A percentile compares a stretch with the other conserved stretches of the same genome.
Evolutionary conservation across 2,888 invertebrate species (phyloP).

Genomic region (Herminia tarsipennalis): DNA sequence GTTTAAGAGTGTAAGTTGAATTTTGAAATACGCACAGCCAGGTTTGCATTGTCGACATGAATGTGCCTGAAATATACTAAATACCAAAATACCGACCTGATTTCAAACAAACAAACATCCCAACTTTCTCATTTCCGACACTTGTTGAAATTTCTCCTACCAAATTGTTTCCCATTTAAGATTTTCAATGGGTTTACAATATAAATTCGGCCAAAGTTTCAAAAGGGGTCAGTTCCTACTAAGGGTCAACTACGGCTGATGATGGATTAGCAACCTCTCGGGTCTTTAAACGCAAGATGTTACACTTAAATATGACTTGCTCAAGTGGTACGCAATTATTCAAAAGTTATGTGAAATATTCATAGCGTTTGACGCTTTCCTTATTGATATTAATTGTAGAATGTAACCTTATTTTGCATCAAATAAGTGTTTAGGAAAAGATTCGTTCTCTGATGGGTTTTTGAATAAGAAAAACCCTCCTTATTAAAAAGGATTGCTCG

Average conservation of each 20-base stretch:
- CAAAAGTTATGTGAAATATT: constrained; percentile 9
- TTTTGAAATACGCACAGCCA: too few relatives aligned
- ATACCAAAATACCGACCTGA: not conserved
- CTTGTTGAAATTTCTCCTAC: not conserved
- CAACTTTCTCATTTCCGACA: constrained; percentile 3
- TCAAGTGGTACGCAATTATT: constrained; percentile 14
- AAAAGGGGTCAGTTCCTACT: constrained; percentile 8
- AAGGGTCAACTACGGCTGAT: constrained; percentile 14
- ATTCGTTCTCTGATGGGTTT: too few relatives aligned
- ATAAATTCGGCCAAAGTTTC: constrained; percentile 12
- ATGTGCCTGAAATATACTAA: too few relatives aligned
- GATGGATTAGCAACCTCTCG: constrained; percentile 18
- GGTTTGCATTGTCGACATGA: too few relatives aligned
- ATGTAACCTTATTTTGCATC: too few relatives aligned
- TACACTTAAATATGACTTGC: constrained; percentile 11
- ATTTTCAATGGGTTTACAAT: constrained; percentile 10
- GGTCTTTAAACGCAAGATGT: constrained; percentile 17
- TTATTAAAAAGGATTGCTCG: too few relatives aligned
- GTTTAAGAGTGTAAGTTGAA: too few relatives aligned
- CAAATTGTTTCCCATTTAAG: not conserved
- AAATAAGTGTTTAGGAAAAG: too few relatives aligned
- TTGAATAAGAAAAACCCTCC: too few relatives aligned
- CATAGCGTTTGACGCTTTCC: constrained; percentile 2
- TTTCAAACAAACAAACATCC: not conserved
- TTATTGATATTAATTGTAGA: constrained; percentile 4